Base-by-base conservation (phyloP, 2,888 invertebrate species). In the Microplitis manilae region DNA sequence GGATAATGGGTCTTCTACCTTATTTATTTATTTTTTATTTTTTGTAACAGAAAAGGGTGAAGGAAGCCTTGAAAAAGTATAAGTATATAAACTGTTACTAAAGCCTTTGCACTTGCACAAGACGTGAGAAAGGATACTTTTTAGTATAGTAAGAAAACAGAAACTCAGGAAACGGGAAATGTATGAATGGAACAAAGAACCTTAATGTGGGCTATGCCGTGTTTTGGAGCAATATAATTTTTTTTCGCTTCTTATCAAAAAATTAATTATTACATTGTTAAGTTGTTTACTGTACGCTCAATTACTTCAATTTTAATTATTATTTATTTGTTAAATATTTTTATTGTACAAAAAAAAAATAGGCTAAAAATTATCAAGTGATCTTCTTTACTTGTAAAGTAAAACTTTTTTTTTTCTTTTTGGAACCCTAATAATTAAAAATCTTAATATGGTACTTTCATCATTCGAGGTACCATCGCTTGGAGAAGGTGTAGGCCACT, bases 81-180 rank as follows among this genome's bases (percentile, higher is more conserved):
- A 38, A 67, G 9, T 38, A 67, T 50, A 30, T 30, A 30, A 30
- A 64, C 17, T 17, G 17, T 64, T 64, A 20, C 17, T 64, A n/a
- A 68, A 74, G 61, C 74, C 68, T 60, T 50, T 68, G 50, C 59
- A 38, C 39, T 61, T 30, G 68, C 60, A 38, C 17, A 68, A 67
- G 68, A 59, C 74, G 74, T 74, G 74, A 74, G 74, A 74, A 60
- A 68, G 40, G 60, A 60, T 17, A 74, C 15, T 17, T 59, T 9
- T 59, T 62, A 62, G 9, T 50, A 73, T 67, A 39, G 60, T 61
- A 68, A 60, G 68, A 74, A 74, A 40, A 40, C 15, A 62, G 67
- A 74, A 59, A 68, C 15, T 67, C 74, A 74, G 74, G 74, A 74
- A 68, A 74, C 61, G 68, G 68, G 60, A 68, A 68, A 68, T 59